Evolutionary conservation across 92 coral and sea anemone genomes (phyloP).

Genomic region (Epizoanthus illoricatus): DNA sequence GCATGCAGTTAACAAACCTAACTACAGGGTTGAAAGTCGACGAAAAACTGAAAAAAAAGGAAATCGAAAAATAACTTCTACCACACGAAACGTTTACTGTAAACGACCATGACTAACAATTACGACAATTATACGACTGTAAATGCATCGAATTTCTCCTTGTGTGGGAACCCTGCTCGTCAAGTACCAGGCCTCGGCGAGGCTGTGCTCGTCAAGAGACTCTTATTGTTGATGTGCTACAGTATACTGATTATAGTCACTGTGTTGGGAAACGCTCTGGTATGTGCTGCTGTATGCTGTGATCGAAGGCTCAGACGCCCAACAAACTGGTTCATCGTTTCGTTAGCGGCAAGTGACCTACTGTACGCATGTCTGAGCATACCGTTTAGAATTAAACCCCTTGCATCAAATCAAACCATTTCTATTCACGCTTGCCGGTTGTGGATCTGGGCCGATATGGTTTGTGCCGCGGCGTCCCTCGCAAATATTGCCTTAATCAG

Average conservation of each 20-base stretch:
- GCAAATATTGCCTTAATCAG: constrained; percentile 87
- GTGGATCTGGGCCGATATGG: constrained; percentile 94
- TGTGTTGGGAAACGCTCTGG: constrained; percentile 80
- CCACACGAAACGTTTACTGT: background rate
- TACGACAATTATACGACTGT: background rate
- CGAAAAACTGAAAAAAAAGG: no score
- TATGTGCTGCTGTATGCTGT: constrained; percentile 74
- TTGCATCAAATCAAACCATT: constrained; percentile 34
- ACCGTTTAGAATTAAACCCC: constrained; percentile 63
- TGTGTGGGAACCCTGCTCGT: background rate
- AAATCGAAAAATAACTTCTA: no score
- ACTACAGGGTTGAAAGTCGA: no score
- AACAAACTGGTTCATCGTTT: constrained; percentile 92
- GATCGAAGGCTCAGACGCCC: constrained; percentile 85
- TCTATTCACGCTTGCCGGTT: constrained; percentile 56
- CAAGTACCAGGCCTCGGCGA: background rate
- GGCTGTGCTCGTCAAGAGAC: background rate
- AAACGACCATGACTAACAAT: background rate
- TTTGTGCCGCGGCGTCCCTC: constrained; percentile 91
- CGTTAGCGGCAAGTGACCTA: constrained; percentile 86
- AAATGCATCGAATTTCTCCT: constrained; percentile 3
- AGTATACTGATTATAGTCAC: constrained; percentile 60
- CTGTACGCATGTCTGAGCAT: constrained; percentile 67
- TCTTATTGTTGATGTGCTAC: constrained; percentile 58
- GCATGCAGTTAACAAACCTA: no score